phyloP scores from a whole-genome alignment of 2,113 vertebrate genomes.

The Geothlypis trichas region DNA sequence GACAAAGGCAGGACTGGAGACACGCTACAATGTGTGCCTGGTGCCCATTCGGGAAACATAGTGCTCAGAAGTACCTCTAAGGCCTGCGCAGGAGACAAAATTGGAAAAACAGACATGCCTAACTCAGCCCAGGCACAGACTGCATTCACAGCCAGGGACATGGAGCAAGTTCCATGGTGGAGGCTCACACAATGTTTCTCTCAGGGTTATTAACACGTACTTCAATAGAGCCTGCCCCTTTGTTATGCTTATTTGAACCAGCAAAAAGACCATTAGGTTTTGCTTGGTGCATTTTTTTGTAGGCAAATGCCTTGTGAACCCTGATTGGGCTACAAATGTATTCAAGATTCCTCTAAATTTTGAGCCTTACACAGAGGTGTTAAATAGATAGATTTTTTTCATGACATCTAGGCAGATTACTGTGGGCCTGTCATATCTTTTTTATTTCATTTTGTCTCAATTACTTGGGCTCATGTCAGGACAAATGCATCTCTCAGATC shows the following conservation, averaged over 20 bases:
- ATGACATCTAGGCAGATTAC: not conserved
- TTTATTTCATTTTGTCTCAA: not conserved
- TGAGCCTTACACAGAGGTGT: not conserved
- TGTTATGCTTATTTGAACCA: not conserved
- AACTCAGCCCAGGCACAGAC: not conserved
- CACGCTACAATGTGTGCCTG: not conserved
- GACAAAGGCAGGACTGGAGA: not conserved
- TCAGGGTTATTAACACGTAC: not conserved
- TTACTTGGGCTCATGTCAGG: not conserved
- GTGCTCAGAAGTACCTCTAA: fast-evolving
- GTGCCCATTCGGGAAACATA: not conserved
- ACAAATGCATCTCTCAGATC: not conserved
- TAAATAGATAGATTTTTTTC: not conserved
- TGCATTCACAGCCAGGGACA: not conserved
- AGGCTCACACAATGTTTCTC: not conserved
- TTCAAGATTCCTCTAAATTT: not conserved
- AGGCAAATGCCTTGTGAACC: not conserved
- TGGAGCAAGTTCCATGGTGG: not conserved
- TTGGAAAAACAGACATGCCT: fast-evolving
- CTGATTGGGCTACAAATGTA: not conserved
- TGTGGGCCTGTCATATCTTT: not conserved
- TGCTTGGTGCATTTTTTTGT: not conserved
- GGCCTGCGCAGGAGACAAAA: not conserved
- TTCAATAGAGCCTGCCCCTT: not conserved
- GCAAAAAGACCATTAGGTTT: not conserved